Evolutionary conservation across 2,113 vertebrate species (phyloP).

Genomic region (Pseudois nayaur): DNA sequence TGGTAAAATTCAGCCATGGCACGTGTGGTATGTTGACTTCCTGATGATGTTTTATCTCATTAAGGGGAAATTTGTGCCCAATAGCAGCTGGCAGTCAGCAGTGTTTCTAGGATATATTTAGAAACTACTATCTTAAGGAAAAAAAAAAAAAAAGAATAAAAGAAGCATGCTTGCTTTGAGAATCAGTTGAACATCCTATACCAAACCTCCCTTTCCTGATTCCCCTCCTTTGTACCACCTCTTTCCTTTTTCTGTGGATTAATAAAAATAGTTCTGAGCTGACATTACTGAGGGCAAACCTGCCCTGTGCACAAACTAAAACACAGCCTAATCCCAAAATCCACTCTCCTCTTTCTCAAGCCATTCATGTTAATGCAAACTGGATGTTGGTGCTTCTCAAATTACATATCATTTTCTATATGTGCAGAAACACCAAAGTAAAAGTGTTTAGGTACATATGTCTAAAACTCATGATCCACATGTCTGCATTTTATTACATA

Average conservation of each 20-base stretch:
- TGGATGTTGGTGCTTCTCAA: constrained; percentile 30
- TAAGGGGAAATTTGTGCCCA: constrained; percentile 60
- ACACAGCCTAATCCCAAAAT: constrained; percentile 74
- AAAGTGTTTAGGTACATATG: not conserved
- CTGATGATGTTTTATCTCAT: constrained; percentile 64
- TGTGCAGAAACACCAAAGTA: not conserved
- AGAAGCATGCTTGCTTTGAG: not conserved
- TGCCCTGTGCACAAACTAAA: constrained; percentile 48
- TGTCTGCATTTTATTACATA: not conserved
- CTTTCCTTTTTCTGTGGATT: constrained; percentile 43
- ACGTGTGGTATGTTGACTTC: constrained; percentile 51
- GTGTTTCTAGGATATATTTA: constrained; percentile 70
- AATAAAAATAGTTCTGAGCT: constrained; percentile 48
- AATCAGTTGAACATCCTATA: not conserved
- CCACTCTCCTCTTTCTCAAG: constrained; percentile 62
- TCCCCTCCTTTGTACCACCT: not conserved
- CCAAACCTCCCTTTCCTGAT: not conserved
- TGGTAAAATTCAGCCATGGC: constrained; percentile 55
- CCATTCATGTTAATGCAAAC: constrained; percentile 25
- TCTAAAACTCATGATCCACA: not conserved
- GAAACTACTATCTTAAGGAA: constrained; percentile 62
- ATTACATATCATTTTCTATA: constrained; percentile 21
- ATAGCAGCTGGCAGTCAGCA: constrained; percentile 60
- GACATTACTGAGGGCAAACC: constrained; percentile 55
- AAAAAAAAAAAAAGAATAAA: constrained; percentile 31